Percentiles rank a stretch among this genome's conserved stretches.
phyloP scores from a whole-genome alignment of 1,140 invertebrate genomes.

The Ips nitidus region DNA sequence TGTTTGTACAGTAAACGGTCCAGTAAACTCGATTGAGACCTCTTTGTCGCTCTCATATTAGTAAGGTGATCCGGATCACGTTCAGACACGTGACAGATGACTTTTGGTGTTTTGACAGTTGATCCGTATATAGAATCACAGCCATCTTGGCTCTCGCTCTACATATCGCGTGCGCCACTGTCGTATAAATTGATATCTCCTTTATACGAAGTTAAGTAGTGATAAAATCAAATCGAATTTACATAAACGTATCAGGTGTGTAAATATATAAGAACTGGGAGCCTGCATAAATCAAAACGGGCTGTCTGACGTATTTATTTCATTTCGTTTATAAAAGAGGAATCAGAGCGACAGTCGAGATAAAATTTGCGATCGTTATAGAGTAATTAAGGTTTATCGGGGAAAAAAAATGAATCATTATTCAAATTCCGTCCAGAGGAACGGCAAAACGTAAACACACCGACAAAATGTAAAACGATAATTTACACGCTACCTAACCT shows the following conservation, averaged over 20 bases:
- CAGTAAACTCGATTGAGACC: no score
- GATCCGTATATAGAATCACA: no score
- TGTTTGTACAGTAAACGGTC: no score
- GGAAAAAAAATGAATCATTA: background rate
- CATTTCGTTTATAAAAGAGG: background rate
- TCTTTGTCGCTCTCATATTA: no score
- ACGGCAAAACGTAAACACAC: background rate
- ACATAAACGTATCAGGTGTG: conserved; percentile 25
- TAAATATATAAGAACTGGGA: conserved; percentile 17
- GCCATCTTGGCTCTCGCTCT: no score
- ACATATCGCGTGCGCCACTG: conserved; percentile 4
- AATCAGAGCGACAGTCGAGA: background rate
- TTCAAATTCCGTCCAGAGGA: background rate
- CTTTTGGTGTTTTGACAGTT: no score
- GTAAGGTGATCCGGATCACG: no score
- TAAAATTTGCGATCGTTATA: no score
- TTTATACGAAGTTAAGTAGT: conserved; percentile 6
- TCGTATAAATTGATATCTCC: conserved; percentile 1
- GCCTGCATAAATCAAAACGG: conserved; percentile 18
- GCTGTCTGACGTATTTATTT: conserved; percentile 17
- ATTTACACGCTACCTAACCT: conserved; percentile 9
- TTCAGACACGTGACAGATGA: no score
- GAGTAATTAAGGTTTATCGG: no score
- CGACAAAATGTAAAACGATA: background rate
- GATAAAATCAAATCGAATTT: conserved; percentile 31